Evolutionary conservation across 2,113 vertebrate species (phyloP).

Genomic region (Nibea coibor): DNA sequence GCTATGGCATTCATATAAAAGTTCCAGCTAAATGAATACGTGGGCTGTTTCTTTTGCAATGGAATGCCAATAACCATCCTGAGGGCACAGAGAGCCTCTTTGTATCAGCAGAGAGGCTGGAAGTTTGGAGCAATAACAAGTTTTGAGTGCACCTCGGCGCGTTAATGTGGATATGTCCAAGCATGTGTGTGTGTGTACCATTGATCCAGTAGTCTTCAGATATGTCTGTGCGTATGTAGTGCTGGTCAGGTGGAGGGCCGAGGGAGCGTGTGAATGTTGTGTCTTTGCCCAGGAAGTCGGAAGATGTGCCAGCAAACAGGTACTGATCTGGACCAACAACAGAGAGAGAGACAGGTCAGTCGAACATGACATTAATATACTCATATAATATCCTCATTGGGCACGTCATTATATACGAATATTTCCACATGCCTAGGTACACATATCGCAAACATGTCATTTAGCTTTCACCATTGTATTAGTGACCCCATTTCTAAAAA

Average conservation of each 20-base stretch:
- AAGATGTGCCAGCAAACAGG: slow-evolving; percentile 95
- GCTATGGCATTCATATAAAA: slow-evolving; percentile 75
- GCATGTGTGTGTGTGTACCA: slow-evolving; percentile 81
- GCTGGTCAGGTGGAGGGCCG: slow-evolving; percentile 91
- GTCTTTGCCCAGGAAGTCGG: slow-evolving; percentile 98
- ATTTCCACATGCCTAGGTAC: not conserved
- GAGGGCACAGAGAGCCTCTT: slow-evolving; percentile 67
- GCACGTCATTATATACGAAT: not conserved
- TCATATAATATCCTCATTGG: not conserved
- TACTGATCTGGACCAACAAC: slow-evolving; percentile 87
- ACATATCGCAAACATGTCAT: not conserved
- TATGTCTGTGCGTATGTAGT: slow-evolving; percentile 97
- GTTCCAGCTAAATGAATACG: slow-evolving; percentile 74
- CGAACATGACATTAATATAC: not conserved
- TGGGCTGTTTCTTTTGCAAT: slow-evolving; percentile 69
- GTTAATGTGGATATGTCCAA: slow-evolving; percentile 53
- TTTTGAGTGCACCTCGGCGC: slow-evolving; percentile 53
- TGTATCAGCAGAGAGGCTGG: slow-evolving; percentile 57
- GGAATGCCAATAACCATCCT: slow-evolving; percentile 77
- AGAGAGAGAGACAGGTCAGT: not conserved
- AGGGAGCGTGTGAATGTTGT: slow-evolving; percentile 94
- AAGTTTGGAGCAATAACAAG: slow-evolving; percentile 55
- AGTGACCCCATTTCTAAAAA: slow-evolving; percentile 17
- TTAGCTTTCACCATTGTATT: not conserved
- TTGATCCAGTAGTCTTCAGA: slow-evolving; percentile 98